Base-by-base conservation (phyloP, 1,140 invertebrate species). In the Drosophila obscura region DNA sequence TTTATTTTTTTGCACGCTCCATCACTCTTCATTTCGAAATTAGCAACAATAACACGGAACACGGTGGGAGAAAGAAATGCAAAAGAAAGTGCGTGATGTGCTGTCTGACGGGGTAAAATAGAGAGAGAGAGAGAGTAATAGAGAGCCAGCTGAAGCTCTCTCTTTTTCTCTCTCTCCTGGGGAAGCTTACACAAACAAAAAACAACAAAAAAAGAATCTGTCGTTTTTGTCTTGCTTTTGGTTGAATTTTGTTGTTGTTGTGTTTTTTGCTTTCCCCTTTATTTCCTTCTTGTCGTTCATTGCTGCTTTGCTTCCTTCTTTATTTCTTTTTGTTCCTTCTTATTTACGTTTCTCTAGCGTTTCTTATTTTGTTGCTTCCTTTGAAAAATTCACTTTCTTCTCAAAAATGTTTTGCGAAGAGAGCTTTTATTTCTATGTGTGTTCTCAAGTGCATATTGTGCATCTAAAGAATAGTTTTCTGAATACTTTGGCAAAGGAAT, bases 31-130 rank as follows among this genome's bases (percentile, higher is more conserved):
- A 75, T 79, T 83, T 83, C 48, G 66, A 83, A 83, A 79, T 83
- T 72, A 83, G 80, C 75, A 79, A 83, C 80, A 83, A 83, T 75
- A 83, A 73, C 73, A 80, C 58, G 59, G 59, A 63, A 76, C 56
- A 71, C 44, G 16, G 69, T 15, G 45, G 41, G 48, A 52, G 66
- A 81, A 57, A 60, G 60, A 84, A 83, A 76, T 73, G 72, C 52
- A 73, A 84, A 39, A 80, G 66, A 80, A 80, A 83, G 65, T 83
- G 80, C 71, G 80, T 83, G 59, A 2, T 58, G 62, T 55, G 41
- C 64, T 13, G 50, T n/a, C n/a, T 26, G 31, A 44, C 22, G 7
- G 31, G 39, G 7, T 2, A 6, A 19, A 26, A 35, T 55, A 31
- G 15, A 9, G 26, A 24, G 24, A 19, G 41, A 35, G 61, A 31